Evolutionary conservation across 1,140 invertebrate species (phyloP).

Genomic region (Megalonaias nervosa): DNA sequence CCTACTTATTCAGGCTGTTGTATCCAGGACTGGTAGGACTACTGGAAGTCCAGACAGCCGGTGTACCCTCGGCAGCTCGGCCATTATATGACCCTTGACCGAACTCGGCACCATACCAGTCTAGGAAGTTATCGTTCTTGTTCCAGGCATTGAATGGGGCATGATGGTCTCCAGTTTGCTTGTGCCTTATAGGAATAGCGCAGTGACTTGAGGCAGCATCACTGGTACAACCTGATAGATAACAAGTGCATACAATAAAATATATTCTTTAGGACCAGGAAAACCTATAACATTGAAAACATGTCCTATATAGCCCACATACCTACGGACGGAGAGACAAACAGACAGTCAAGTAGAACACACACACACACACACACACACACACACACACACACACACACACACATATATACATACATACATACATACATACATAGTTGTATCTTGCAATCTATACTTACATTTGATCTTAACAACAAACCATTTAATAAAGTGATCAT

Average conservation of each 20-base stretch:
- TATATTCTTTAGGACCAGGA: background rate
- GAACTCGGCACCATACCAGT: conserved; percentile 68
- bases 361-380: no score
- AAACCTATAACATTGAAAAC: background rate
- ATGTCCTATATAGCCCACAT: background rate
- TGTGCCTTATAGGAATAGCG: conserved; percentile 21
- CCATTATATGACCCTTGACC: conserved; percentile 65
- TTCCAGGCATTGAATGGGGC: conserved; percentile 66
- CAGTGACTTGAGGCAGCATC: conserved; percentile 11
- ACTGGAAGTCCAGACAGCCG: conserved; percentile 70
- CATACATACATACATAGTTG: no score
- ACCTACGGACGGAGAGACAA: background rate
- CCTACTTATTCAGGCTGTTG: conserved; percentile 30
- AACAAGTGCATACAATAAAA: background rate
- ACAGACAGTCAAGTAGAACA: background rate
- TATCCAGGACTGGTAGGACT: conserved; percentile 29
- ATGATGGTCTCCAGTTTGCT: background rate
- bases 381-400: no score
- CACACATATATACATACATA: no score
- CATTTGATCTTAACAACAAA: no score
- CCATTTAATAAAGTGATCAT: no score
- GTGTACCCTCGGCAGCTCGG: conserved; percentile 64
- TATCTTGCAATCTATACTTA: no score
- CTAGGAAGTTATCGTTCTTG: conserved; percentile 64
- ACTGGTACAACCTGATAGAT: conserved; percentile 4